Evolutionary conservation across 1,140 invertebrate genomes (phyloP).

Genomic region (Drosophila serrata): DNA sequence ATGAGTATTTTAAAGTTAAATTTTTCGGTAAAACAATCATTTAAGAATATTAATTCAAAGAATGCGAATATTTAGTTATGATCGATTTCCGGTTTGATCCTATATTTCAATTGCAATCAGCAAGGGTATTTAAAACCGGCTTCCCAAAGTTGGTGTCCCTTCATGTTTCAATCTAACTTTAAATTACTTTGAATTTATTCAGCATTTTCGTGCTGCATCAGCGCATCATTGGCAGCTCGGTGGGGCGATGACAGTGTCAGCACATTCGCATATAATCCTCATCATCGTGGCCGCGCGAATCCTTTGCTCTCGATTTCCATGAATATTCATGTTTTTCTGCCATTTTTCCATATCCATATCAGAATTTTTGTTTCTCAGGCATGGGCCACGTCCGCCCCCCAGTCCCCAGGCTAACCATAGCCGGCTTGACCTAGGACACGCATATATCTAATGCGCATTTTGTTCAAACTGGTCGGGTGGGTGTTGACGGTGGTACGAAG

Average conservation of each 20-base stretch:
- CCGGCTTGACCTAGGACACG: constrained; percentile 78
- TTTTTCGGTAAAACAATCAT: no score
- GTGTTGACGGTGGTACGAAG: background rate
- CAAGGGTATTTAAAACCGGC: no score
- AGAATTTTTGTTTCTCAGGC: constrained; percentile 6
- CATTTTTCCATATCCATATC: constrained; percentile 32
- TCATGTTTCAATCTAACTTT: constrained; percentile 29
- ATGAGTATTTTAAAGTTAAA: no score
- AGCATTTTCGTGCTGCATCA: constrained; percentile 36
- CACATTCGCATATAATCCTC: constrained; percentile 34
- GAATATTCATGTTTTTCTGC: constrained; percentile 31
- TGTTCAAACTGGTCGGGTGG: background rate
- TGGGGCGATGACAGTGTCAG: constrained; percentile 24
- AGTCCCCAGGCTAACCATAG: constrained; percentile 12
- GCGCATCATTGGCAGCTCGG: constrained; percentile 25
- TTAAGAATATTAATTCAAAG: no score
- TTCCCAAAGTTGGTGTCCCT: no score
- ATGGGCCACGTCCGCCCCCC: constrained; percentile 16
- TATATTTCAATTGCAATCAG: no score
- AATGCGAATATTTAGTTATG: no score
- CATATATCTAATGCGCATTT: constrained; percentile 74
- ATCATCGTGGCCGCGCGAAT: constrained; percentile 7
- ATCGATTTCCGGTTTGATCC: no score
- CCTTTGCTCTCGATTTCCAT: constrained; percentile 18
- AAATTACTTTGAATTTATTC: constrained; percentile 46